Base-by-base conservation (phyloP, 2,888 invertebrate genomes). In the Eubasilissa splendida region DNA sequence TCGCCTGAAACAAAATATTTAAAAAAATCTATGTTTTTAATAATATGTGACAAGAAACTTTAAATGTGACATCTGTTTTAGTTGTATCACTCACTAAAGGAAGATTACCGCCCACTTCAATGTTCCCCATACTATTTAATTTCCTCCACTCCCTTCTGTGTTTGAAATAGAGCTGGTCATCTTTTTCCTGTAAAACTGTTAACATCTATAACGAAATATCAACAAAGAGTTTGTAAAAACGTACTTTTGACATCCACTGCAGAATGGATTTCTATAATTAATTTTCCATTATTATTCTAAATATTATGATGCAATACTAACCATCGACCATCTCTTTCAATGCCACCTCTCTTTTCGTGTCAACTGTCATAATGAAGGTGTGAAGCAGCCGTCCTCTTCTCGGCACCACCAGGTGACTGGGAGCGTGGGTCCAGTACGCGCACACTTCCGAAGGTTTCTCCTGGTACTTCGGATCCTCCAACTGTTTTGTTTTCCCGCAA, bases 301-400 rank as follows among this genome's bases (percentile, higher is more conserved):
- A 31, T 12, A 63, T 63, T 22, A 3, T 75, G 33, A 74, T 73
- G 65, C 11, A 52, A 74, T 75, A 81, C 80, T 85, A 85, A 87
- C 87, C 85, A 83, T 86, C 85, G 54, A 85, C 83, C 79, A 89
- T 85, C 83, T 89, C 89, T 75, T 86, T 86, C 3, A 84, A 84
- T 0, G 92, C 92, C 0, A 91, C 87, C 1, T 88, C 89, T 76
- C 87, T 88, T 66, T 90, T 88, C 54, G 88, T 89, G 85, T 92
- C 93, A 3, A 88, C 90, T 0, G 91, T 90, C 88, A 92, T 90
- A 0, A 90, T 88, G 83, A 92, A 90, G 0, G 91, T 91, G 84
- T 91, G 89, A 0, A 89, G 88, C 68, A 88, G 87, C n/a, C 88
- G 87, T 0, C 89, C 89, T 79, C 88, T 88, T 71, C 89, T 90